Percentiles rank a stretch among this genome's conserved stretches.
phyloP scores from a whole-genome alignment of 2,888 invertebrate genomes.

The Argynnis bischoffii region DNA sequence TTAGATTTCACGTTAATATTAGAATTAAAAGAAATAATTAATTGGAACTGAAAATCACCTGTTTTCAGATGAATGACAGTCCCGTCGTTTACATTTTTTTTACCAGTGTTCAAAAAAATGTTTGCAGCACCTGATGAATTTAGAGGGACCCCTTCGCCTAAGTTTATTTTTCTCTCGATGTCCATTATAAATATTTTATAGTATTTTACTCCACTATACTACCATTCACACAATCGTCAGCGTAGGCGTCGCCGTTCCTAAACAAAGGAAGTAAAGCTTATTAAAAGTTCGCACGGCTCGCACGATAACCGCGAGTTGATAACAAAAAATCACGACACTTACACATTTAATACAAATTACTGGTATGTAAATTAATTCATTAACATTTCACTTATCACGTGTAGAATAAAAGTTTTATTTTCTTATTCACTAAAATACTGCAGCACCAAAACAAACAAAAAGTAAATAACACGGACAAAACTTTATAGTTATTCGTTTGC shows the following conservation, averaged over 20 bases:
- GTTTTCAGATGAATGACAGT: slow-evolving; percentile 74
- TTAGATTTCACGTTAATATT: slow-evolving; percentile 22
- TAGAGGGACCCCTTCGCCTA: slow-evolving; percentile 71
- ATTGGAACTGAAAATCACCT: slow-evolving; percentile 59
- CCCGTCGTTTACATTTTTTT: slow-evolving; percentile 69
- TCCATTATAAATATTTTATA: slow-evolving; percentile 58
- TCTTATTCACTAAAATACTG: slow-evolving; percentile 45
- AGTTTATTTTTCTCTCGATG: slow-evolving; percentile 67
- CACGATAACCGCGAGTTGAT: slow-evolving; percentile 63
- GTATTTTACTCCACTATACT: slow-evolving; percentile 53
- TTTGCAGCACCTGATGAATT: slow-evolving; percentile 72
- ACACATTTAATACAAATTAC: slow-evolving; percentile 51
- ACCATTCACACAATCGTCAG: slow-evolving; percentile 54
- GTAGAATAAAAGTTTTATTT: slow-evolving; percentile 41
- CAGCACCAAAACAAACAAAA: slow-evolving; percentile 52
- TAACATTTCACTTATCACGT: slow-evolving; percentile 35
- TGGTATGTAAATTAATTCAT: slow-evolving; percentile 23
- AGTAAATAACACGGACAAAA: slow-evolving; percentile 59
- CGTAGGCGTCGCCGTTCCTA: slow-evolving; percentile 70
- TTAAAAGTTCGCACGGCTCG: slow-evolving; percentile 66
- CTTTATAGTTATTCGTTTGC: slow-evolving; percentile 51
- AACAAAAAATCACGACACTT: slow-evolving; percentile 56
- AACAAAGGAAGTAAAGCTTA: slow-evolving; percentile 75
- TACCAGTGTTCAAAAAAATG: slow-evolving; percentile 74
- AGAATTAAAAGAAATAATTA: neutral